Base-by-base conservation (phyloP, 1,140 invertebrate species). In the Zaprionus kolodkinae region DNA sequence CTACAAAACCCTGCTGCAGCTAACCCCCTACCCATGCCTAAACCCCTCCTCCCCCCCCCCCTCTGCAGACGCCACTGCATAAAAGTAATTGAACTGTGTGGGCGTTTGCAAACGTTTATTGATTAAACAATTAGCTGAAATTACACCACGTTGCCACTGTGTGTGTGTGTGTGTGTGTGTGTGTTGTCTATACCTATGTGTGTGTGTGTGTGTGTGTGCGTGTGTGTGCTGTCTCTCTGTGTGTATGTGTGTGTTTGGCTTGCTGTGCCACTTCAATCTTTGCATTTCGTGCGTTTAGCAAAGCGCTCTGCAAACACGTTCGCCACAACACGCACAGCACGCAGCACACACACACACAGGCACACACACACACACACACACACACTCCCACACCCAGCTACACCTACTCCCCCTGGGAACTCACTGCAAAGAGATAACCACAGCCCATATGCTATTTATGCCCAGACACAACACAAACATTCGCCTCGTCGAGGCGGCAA, bases 51-150 rank as follows among this genome's bases (percentile, higher is more conserved):
- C 11, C 21, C 57, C 15, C 7, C 10, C 38, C 25, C 57, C 36
- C 48, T n/a, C 48, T n/a, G 27, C 36, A 11, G 2, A 48, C 64
- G 62, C 64, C 54, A 56, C 3, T 17, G 9, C 40, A 21, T 56
- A 73, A 68, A 71, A 73, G 68, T 70, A 82, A 82, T 87, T 82
- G 72, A 87, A 82, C 63, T 75, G 65, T 61, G 60, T 78, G 11
- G n/a, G 25, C 33, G 15, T 13, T 33, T 15, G 13, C 9, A 56
- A 48, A 21, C 17, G 13, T 45, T 71, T 87, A 87, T 87, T 88
- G 84, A 87, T 87, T 87, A 88, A 83, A 73, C 83, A 88, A 88
- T 87, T 87, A 87, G 77, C 72, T 74, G 56, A 70, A 79, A 79
- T 88, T 86, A 87, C 83, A 87, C 79, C 50, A 40, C 12, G 6